Evolutionary conservation across 2,888 invertebrate genomes (phyloP), one percentile per base, ranked within the genome.

Genomic region (Drosophila percnosoma): DNA sequence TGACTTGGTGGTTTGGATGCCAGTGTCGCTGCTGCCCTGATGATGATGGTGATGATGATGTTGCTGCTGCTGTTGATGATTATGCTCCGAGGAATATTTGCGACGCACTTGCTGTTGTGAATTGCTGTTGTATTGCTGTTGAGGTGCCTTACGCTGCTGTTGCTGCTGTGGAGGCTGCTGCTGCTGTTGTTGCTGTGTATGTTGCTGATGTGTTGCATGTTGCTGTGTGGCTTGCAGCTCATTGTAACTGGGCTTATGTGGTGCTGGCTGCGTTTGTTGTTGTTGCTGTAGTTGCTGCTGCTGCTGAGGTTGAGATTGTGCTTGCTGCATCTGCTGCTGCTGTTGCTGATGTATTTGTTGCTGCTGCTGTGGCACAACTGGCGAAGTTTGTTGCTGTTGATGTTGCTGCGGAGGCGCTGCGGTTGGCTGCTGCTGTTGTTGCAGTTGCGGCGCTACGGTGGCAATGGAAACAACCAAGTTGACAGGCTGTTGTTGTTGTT

Each of bases 271-370:
- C 15, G 45, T 15, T 45, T 45, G 71, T 13, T 75, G 76, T n/a
- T 58, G 67, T 29, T 75, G 78, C 10, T 66, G 74, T 15, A 63
- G 73, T 5, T 75, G 71, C 4, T 70, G 80, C 34, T 45, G 72
- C 18, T 74, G 73, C 42, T 57, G 62, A 13, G 54, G 71, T 33
- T 68, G 67, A 24, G 45, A 45, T 21, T 73, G 71, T 8, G 45
- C 24, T 24, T 77, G 70, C 27, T 66, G 79, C 15, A 53, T 49
- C 24, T 94, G 94, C 89, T 94, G 94, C 88, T 93, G 68, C 45
- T 79, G 82, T 29, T 75, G 76, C 24, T 57, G 38, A 40, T 55
- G 38, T 8, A 40, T 75, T 48, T 45, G 58, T 13, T 48, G 63
- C 2, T 79, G 80, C 36, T 80, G 82, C 31, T 82, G 81, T 7